Evolutionary conservation across 35 echinoderm and acorn worm genomes (phyloP).

Genomic region (Lytechinus variegatus): DNA sequence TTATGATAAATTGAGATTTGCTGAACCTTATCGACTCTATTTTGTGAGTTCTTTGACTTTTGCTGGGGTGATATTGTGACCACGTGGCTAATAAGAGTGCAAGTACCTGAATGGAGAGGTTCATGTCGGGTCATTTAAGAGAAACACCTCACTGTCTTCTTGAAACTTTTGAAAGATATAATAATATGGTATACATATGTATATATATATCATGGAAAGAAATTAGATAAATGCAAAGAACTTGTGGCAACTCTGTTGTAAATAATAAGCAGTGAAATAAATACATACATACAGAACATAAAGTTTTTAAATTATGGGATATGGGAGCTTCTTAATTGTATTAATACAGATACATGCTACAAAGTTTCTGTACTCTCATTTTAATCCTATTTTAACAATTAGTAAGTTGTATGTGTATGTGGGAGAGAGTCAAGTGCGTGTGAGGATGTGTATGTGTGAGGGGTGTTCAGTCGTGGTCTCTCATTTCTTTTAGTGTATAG

Average conservation of each 20-base stretch:
- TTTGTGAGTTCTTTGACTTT: constrained; percentile 21
- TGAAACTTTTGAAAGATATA: neutral
- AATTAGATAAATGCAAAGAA: too few relatives aligned
- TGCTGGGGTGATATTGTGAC: constrained; percentile 7
- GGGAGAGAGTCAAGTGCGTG: too few relatives aligned
- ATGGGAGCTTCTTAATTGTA: neutral
- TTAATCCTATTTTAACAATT: too few relatives aligned
- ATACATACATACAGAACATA: too few relatives aligned
- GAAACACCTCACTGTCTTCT: neutral
- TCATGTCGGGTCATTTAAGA: constrained; percentile 25
- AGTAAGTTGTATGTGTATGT: too few relatives aligned
- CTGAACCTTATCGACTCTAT: constrained; percentile 44
- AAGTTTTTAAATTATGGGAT: neutral
- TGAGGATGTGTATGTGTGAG: neutral
- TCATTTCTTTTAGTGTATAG: neutral
- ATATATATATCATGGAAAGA: too few relatives aligned
- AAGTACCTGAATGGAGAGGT: constrained; percentile 14
- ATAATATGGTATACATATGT: too few relatives aligned
- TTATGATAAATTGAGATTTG: constrained; percentile 51
- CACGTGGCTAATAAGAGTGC: constrained; percentile 27
- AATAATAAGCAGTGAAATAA: too few relatives aligned
- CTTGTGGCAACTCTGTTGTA: too few relatives aligned
- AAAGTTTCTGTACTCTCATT: neutral
- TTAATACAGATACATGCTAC: neutral
- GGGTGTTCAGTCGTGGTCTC: neutral